phyloP scores from a whole-genome alignment of 2,113 vertebrate genomes.

The Neodon shergylaensis region DNA sequence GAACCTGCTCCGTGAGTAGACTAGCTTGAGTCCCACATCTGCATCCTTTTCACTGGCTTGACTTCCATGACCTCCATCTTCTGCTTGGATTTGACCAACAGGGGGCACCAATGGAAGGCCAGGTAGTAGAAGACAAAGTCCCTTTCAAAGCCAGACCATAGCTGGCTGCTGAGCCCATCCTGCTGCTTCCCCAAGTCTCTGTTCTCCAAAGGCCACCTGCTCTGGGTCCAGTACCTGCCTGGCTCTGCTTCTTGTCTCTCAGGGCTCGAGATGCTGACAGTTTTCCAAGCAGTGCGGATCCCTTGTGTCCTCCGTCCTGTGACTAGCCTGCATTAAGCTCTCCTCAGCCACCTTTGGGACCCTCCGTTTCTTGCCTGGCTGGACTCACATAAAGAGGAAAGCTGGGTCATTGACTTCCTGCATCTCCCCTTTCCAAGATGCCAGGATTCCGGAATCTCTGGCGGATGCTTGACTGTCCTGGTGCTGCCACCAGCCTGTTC shows the following conservation, averaged over 20 bases:
- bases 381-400: not conserved
- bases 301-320: not conserved
- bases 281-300: not conserved
- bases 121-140: not conserved
- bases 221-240: not conserved
- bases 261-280: not conserved
- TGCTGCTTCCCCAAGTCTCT: not conserved
- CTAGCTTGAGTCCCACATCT: no score
- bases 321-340: no score
- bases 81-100: not conserved
- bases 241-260: not conserved
- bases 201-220: not conserved
- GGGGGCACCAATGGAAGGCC: fast-evolving
- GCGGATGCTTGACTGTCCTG: fast-evolving
- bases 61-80: not conserved
- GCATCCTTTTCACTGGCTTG: not conserved
- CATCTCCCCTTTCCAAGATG: not conserved
- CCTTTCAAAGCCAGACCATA: not conserved
- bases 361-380: not conserved
- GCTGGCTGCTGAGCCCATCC: not conserved
- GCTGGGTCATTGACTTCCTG: not conserved
- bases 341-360: not conserved
- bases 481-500: constrained; percentile 71
- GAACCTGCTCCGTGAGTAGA: not conserved
- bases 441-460: not conserved